Evolutionary conservation across 2,113 vertebrate genomes (phyloP), one percentile per base, ranked within the genome.

Genomic region (Brachypteracias leptosomus): DNA sequence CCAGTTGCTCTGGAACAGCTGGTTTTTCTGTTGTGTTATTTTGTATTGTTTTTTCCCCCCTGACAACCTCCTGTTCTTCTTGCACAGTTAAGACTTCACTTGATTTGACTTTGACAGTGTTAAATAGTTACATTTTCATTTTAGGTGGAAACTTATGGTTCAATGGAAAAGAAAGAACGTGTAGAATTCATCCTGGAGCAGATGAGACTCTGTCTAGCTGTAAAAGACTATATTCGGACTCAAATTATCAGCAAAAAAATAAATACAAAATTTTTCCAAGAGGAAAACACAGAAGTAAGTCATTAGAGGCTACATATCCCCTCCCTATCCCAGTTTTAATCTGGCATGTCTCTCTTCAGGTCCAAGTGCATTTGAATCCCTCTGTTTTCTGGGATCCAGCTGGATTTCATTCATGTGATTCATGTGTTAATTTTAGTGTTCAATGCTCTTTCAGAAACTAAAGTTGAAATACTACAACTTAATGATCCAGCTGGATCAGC

Each of bases 191-290:
- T 99, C 95, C 96, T 99, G 97, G 99, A 99, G 95, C 99, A 99
- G 95, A 99, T 99, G 99, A 98, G 99, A 94, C 98, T 99, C 88
- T 99, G 99, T 96, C 97, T 99, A 36, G 99, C 99, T 38, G 99
- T 99, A 59, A 99, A 99, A 92, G 99, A 99, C 96, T 99, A 99
- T 87, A 99, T 99, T 95, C 99, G 99, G 54, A 99, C 99, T 52
- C 99, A 99, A 93, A 99, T 99, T 97, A 99, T 99, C 97, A 99
- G 99, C 98, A 99, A 99, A 98, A 99, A 99, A 98, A 99, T 99
- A 62, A 99, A 99, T 94, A 99, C 99, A 78, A 99, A 99, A 85
- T 99, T 99, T 97, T 99, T 99, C 96, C 98, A 99, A 92, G 99
- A 99, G 89, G 99, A 99, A 62, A 99, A 99, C 85, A 98, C 98